Conservation (phyloP, 2,113 vertebrate genomes). For the Dolichallabes microphthalmus region DNA sequence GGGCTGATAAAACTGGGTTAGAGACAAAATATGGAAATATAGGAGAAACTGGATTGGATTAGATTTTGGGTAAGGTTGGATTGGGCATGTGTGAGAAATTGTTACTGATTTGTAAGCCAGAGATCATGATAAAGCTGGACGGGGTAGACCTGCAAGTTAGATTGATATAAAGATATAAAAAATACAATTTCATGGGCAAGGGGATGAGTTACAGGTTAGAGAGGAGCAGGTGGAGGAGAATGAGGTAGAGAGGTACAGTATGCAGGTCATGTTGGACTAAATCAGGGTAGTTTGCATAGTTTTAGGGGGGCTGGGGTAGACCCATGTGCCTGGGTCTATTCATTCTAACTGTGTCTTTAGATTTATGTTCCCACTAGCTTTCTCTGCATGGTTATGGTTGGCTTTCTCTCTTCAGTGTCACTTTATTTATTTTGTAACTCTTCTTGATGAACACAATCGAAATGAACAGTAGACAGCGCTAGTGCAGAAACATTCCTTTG, state of each 20-base stretch:
- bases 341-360: neutral
- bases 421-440: slow-evolving; percentile 25
- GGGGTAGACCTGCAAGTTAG: neutral
- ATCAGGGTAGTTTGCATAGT: neutral
- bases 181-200: too few relatives aligned
- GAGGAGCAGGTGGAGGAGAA: neutral
- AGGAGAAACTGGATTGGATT: neutral
- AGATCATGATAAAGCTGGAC: neutral
- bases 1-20: neutral
- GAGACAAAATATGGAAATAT: neutral
- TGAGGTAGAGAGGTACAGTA: neutral
- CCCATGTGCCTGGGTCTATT: neutral
- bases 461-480: neutral
- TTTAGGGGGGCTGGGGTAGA: neutral
- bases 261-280: neutral
- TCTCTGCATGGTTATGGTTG: neutral
- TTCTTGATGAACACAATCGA: neutral
- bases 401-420: neutral
- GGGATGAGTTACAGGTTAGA: neutral
- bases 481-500: slow-evolving; percentile 28
- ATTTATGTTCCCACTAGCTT: slow-evolving; percentile 2
- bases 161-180: neutral
- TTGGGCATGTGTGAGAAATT: neutral
- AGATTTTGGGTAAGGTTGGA: neutral
- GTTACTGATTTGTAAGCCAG: neutral